Base-by-base conservation (phyloP, 2,888 invertebrate genomes). In the Morinoia aosen region DNA sequence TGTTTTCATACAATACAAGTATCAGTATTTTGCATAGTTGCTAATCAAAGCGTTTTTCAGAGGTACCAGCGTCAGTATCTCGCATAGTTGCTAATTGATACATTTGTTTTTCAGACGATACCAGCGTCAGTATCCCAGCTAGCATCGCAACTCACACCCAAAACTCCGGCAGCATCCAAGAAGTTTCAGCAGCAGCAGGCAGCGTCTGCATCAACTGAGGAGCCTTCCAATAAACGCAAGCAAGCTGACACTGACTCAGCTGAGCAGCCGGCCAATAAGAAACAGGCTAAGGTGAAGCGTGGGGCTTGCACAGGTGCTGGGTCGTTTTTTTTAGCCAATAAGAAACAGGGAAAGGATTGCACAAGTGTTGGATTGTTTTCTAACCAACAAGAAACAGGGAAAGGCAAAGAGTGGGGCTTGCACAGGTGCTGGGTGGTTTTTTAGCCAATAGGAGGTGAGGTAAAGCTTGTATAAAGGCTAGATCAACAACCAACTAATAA, bases 101-200 rank as follows among this genome's bases (percentile, higher is more conserved):
- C 14, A 2, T 48, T 58, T 58, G 56, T 58, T 33, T n/a, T 12
- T 33, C 95, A 95, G 95, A 48, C 64, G 25, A 95, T 64, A 14
- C 95, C 95, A 39, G 95, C n/a, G 0, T 14, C 40, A 14, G 95
- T 95, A 3, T 95, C 95, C 11, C 95, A 95, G n/a, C 48, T 95
- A 1, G 95, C 96, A 12, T 91, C 95, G 7, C 96, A 96, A 40
- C 91, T 40, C 58, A 96, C 96, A 61, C 96, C 96, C 57, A 96
- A 95, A 91, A 96, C 96, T 16, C 95, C 96, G 8, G 56, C 91
- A 25, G 91, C 96, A n/a, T 91, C 58, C 39, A 96, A 95, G 58
- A 96, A 96, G 58, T 8, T 10, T 76, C 76, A 76, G 76, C 19
- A 88, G n/a, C n/a, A n/a, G 11, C 61, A 61, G 56, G 90, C 91